Evolutionary conservation across 2,113 vertebrate genomes (phyloP), one percentile per base, ranked within the genome.

Genomic region (Hassar affinis): DNA sequence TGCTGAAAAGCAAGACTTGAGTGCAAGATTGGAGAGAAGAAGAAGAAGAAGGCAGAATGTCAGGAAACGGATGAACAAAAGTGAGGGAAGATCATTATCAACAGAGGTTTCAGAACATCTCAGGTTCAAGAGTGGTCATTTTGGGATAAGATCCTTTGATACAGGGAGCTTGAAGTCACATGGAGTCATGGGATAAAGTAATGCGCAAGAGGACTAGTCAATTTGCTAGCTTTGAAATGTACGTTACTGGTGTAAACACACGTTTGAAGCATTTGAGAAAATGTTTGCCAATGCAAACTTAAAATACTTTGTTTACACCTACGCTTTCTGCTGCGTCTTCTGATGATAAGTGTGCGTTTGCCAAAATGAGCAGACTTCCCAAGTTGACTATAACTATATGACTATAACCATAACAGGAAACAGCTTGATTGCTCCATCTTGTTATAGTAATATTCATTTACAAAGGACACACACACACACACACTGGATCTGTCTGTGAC

Each of bases 371-470:
- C 20, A 71, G n/a, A 33, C 11, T 51, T 9, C n/a, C n/a, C 25
- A 3, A 49, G 51, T 52, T 52, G 33, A 38, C 59, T 47, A 33
- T 20, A 17, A 35, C n/a, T 25, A 9, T n/a, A n/a, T n/a, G n/a
- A n/a, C n/a, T n/a, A n/a, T n/a, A 33, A 81, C 33, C 66, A 71
- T 14, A 81, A 15, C 49, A 33, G 18, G 22, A 57, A 71, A 56
- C 3, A 47, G 17, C 9, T 45, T 38, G 66, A 57, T 38, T 45
- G 30, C 33, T 52, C 64, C 57, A 7, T 47, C 66, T 30, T 56
- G 5, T 64, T 42, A 17, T 20, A 81, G 71, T 56, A 71, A 66
- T 71, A 71, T 71, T 68, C 8, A 68, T 68, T 68, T 42, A 9
- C 17, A 68, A 38, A 38, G 7, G 7, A 35, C 64, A 68, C 33